Evolutionary conservation across 2,113 vertebrate species (phyloP), one percentile per base, ranked within the genome.

Genomic region (Asarcornis scutulata): DNA sequence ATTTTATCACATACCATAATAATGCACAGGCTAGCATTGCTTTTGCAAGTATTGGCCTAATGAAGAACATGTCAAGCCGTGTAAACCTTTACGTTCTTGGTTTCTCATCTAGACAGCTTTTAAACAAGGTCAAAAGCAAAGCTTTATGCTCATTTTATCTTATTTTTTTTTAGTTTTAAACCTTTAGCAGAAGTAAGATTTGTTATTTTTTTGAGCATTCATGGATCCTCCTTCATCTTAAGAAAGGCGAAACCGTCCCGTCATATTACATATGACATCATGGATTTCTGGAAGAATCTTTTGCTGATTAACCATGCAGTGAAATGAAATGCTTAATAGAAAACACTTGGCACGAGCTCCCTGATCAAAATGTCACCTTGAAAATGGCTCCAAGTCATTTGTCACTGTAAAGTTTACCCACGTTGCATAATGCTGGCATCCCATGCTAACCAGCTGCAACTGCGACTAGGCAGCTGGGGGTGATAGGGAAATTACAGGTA

Each of bases 1-100:
- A 97, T 97, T 97, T 97, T 97, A 97, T 97, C 88, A 29, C 96
- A 83, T 64, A 92, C 81, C 82, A 84, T 96, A 97, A 97, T 62
- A 66, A 82, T 94, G 96, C 66, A 84, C 48, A 88, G 76, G 27
- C 60, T 88, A 83, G 84, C 52, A 87, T 58, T 96, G 81, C 88
- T 97, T 97, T 94, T 85, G 73, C 85, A 90, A 86, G 81, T 79
- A 95, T 95, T 97, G 96, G 93, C 84, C 96, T 92, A 98, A 96
- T 50, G 64, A 97, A 83, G 88, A 93, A 83, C 68, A 92, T 67
- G 89, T 83, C 94, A 96, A 96, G 66, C 90, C 95, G 69, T 77
- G 64, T 81, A 95, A 97, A 93, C 77, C 66, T 91, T 97, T 86
- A 85, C 16, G 79, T 79, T 89, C 86, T 91, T 83, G 23, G 63